Base-by-base conservation (phyloP, 2,888 invertebrate species). In the Linhomoeus sp. region DNA sequence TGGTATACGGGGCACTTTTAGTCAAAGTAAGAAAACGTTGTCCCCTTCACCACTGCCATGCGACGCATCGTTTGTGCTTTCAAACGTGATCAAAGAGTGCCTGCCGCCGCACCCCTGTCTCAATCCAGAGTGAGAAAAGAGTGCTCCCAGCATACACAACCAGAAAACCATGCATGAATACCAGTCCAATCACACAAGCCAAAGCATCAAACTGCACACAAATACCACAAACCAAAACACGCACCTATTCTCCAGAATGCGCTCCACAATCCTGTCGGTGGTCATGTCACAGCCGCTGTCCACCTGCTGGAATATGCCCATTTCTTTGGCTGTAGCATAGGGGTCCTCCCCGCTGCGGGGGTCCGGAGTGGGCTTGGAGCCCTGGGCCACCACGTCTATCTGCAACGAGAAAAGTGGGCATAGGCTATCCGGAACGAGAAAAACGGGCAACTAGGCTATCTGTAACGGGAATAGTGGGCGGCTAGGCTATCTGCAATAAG, bases 211-310 rank as follows among this genome's bases (percentile, higher is more conserved):
- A 7, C 24, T n/a, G 7, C 3, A 17, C 37, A 29, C 14, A 17
- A 38, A 35, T 23, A 20, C 14, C 26, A 43, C 17, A 26, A 5
- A 25, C 17, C 3, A 14, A 17, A 23, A 1, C 12, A 20, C 43
- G 49, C 61, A 76, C 76, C 77, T 77, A 70, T 94, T 84, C 43
- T 77, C 76, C 57, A 94, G 90, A 58, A 97, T 94, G 63, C 94
- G 74, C 58, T 88, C 80, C 1, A 97, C 87, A 55, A 97, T 92
- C 63, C 80, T 79, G 61, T 87, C 84, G 1, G 94, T 94, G 7
- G 94, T 92, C 80, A 97, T 82, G 35, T 77, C 75, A 67, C 83
- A 90, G 43, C 76, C 77, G 49, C 85, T 86, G 61, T 83, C 76
- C 41, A 90, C 64, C 23, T 73, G 66, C 67, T 73, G 70, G 63